Base-by-base conservation (phyloP, 2,797 vertebrate genomes). In the Mormyrus proboscirostris region DNA sequence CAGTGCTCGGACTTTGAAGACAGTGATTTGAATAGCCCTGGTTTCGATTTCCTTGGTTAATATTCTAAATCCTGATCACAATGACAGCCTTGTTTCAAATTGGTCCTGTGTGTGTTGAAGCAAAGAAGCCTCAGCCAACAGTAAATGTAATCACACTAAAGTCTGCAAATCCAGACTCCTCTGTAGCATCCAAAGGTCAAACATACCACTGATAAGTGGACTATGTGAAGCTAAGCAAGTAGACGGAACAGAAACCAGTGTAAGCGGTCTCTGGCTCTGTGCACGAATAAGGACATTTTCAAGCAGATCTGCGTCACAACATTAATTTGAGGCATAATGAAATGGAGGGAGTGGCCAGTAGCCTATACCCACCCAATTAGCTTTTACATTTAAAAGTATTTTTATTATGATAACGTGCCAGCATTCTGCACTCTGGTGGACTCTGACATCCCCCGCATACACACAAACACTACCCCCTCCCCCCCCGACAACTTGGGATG, bases 151-250 rank as follows among this genome's bases (percentile, higher is more conserved):
- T 84, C 3, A 29, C 47, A 50, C 3, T 49, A 49, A n/a, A 84
- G 6, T 84, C n/a, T 29, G 41, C 3, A 29, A 50, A 84, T 49
- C 22, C 41, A 22, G 41, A 10, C 8, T 2, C n/a, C 41, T 19
- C 44, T 83, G 14, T 51, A 25, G 22, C 41, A 84, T 88, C 57
- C 57, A 88, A 88, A 88, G 87, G 47, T 88, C 44, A 88, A n/a
- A 22, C 41, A 12, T 22, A 1, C 19, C 44, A 14, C 47, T 88
- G 59, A 88, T 88, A 73, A 50, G 9, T 5, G 44, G 12, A 62
- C 29, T 16, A 16, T 88, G 59, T 73, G 29, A 87, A 33, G 87
- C 16, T n/a, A 44, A 29, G 33, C 87, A 7, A 50, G 55, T 12
- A 73, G 22, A 47, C n/a, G 22, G 65, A 38, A 69, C 16, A 25